phyloP scores from a whole-genome alignment of 2,888 invertebrate genomes.

The Geotrupes spiniger region DNA sequence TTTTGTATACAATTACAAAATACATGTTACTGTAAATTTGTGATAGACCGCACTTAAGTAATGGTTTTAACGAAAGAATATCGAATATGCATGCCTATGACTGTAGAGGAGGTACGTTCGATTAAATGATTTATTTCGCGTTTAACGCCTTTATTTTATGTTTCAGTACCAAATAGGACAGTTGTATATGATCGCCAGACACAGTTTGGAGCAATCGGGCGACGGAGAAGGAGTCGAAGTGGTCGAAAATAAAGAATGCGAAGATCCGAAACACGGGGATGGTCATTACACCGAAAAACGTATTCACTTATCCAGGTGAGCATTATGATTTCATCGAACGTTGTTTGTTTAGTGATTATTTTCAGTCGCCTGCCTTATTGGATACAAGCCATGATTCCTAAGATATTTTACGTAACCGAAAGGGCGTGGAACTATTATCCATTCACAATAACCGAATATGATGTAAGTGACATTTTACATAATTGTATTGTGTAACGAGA shows the following conservation, averaged over 20 bases:
- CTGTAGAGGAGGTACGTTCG: constrained; percentile 84
- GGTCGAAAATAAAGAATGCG: constrained; percentile 76
- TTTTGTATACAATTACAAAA: no score
- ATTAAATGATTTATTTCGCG: constrained; percentile 4
- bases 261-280: constrained; percentile 73
- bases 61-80: constrained; percentile 90
- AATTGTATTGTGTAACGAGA: constrained; percentile 8
- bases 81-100: constrained; percentile 88
- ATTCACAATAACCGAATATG: constrained; percentile 80
- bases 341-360: constrained; percentile 29
- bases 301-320: constrained; percentile 82
- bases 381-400: constrained; percentile 83
- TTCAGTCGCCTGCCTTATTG: constrained; percentile 84
- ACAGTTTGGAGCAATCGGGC: constrained; percentile 87
- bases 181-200: constrained; percentile 91
- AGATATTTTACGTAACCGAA: constrained; percentile 89
- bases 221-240: constrained; percentile 91
- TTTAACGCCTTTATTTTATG: constrained; percentile 3
- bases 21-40: no score
- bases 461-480: constrained; percentile 57
- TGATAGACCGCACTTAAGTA: no score
- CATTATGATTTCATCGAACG: constrained; percentile 4
- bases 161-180: constrained; percentile 87
- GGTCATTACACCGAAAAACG: constrained; percentile 90
- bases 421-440: constrained; percentile 96